Conservation (phyloP, 2,113 vertebrate genomes). For the Axis porcinus region DNA sequence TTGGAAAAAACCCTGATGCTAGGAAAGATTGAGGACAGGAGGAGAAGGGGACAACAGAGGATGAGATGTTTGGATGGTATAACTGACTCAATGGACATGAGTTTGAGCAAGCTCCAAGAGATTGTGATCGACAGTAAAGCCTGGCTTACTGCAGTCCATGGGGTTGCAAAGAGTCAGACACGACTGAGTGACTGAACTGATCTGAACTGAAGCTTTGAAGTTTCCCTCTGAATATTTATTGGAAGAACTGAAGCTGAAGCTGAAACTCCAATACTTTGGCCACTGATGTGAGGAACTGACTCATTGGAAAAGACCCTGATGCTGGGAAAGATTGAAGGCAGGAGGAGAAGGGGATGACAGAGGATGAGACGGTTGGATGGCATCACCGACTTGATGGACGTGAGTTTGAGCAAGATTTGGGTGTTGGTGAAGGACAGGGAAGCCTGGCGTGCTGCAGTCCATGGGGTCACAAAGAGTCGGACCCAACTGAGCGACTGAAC, state of each 20-base stretch:
- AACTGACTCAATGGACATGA: no score
- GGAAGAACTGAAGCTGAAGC: not conserved
- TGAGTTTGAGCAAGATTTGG: not conserved
- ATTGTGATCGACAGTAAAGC: no score
- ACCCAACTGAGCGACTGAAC: not conserved
- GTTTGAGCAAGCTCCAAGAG: no score
- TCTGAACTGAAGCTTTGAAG: no score
- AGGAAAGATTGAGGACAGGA: no score
- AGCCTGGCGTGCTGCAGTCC: not conserved
- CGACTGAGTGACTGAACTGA: no score
- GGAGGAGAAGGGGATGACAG: not conserved
- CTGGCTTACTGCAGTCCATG: no score
- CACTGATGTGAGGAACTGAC: not conserved
- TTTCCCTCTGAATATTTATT: not conserved
- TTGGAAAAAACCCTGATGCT: no score
- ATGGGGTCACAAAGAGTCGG: fast-evolving
- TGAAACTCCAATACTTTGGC: not conserved
- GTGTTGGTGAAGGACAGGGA: not conserved
- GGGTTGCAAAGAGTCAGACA: no score
- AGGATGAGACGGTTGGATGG: not conserved
- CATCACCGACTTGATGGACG: not conserved
- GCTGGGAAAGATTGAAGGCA: not conserved
- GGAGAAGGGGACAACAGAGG: no score
- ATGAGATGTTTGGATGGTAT: no score
- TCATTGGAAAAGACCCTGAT: not conserved